Percentiles rank a stretch among this genome's conserved stretches.
phyloP scores from a whole-genome alignment of 2,797 vertebrate genomes.

The Urosaurus nigricauda region DNA sequence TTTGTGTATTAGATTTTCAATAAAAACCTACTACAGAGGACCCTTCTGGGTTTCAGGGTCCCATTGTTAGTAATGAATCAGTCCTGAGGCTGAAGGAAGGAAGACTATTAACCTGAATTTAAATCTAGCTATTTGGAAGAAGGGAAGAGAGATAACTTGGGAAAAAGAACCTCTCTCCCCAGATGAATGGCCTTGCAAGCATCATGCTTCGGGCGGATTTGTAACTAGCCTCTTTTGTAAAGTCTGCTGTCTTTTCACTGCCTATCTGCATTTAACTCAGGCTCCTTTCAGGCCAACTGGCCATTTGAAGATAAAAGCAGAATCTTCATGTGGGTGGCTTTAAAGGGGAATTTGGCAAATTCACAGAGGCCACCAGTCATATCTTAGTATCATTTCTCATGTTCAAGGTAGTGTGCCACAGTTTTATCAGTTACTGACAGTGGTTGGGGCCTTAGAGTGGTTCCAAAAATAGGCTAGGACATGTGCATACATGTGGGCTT shows the following conservation, averaged over 20 bases:
- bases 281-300: neutral
- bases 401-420: neutral
- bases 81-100: neutral
- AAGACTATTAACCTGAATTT: constrained; percentile 14
- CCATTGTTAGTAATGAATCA: constrained; percentile 21
- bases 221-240: neutral
- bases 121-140: neutral
- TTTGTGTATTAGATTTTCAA: constrained; percentile 46
- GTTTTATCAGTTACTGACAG: no score
- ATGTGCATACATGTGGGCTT: no score
- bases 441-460: no score
- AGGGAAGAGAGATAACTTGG: neutral
- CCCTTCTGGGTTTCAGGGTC: constrained; percentile 12
- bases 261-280: neutral
- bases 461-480: no score
- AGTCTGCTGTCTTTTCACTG: neutral
- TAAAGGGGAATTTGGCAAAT: neutral
- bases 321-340: neutral
- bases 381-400: neutral
- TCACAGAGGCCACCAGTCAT: neutral
- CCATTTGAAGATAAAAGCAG: neutral
- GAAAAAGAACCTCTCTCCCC: neutral
- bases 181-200: neutral
- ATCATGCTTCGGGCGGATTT: neutral
- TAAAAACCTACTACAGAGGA: constrained; percentile 36